Evolutionary conservation across 2,888 invertebrate genomes (phyloP), one percentile per base, ranked within the genome.

Genomic region (Rotaria macrura): DNA sequence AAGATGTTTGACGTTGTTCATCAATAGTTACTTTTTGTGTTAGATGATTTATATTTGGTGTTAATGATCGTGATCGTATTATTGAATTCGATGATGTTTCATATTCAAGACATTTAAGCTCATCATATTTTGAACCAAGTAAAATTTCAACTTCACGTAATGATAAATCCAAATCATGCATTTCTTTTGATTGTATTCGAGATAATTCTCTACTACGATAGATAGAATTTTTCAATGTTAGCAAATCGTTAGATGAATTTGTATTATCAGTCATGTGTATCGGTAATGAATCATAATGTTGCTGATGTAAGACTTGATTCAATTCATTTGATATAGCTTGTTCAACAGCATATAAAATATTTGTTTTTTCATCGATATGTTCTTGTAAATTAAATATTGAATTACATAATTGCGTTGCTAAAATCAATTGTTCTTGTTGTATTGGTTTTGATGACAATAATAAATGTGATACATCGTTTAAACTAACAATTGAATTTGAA

Each of bases 101-200:
- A n/a, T 79, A 79, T 79, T 79, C 79, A 43, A 79, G 79, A 43
- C 43, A 79, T 79, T 79, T 79, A 3, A 79, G 20, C 43, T 79
- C 79, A 43, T 79, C 79, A 43, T 43, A 43, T 43, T 79, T 79
- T 25, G 23, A 20, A n/a, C 79, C 79, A 79, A 79, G 7, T n/a
- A 79, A 12, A 43, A 43, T 43, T 12, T 84, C 84, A 20, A 12
- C 23, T 49, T 84, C 84, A 38, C 84, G 49, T 38, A 84, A 38
- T 43, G 34, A 52, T 54, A 84, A 84, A 38, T 84, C 84, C 25
- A 84, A 52, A 84, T 84, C 84, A 25, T 84, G 84, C 49, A 84
- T 84, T 84, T 84, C 52, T 84, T 84, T 84, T 34, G 40, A 84
- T 14, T 84, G 84, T 52, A 84, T 47, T 52, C 84, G 47, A 49